These are phyloP conservation scores for Drosophila navojoa DNA, from an alignment of 1,140 invertebrate genomes.

Conservation along the genomic window DNA sequence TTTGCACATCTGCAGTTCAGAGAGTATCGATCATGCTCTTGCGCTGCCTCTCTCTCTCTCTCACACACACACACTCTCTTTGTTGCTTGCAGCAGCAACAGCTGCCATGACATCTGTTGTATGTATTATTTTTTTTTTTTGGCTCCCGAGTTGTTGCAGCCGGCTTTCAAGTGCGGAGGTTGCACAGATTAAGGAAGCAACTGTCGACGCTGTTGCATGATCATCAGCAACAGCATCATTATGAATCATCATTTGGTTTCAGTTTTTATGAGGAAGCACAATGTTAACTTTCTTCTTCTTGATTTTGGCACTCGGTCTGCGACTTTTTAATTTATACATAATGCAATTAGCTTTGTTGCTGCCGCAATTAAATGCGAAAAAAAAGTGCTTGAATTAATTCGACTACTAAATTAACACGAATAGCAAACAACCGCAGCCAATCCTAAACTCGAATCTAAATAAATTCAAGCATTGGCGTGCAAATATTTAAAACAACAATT, in stretches of 20 bases:
- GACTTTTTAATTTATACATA: conserved; percentile 45
- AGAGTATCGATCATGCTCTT: conserved; percentile 9
- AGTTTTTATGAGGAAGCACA: conserved; percentile 61
- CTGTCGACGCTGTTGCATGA: conserved; percentile 55
- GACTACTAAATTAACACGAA: conserved; percentile 57
- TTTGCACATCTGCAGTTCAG: conserved; percentile 38
- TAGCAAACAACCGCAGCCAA: conserved; percentile 22
- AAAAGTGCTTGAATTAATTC: conserved; percentile 54
- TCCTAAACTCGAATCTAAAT: conserved; percentile 31
- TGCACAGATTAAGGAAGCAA: conserved; percentile 74
- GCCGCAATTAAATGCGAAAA: conserved; percentile 55
- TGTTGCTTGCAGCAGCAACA: conserved; percentile 21
- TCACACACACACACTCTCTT: not conserved
- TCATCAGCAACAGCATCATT: conserved; percentile 25
- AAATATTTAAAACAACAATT: conserved; percentile 75
- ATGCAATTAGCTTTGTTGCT: conserved; percentile 33
- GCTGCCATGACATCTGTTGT: conserved; percentile 44
- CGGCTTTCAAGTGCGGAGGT: conserved; percentile 58
- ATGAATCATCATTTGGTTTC: conserved; percentile 12
- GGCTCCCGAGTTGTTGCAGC: conserved; percentile 30
- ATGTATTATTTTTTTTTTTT: conserved; percentile 4
- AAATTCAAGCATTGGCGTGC: conserved; percentile 32
- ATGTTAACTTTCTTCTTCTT: conserved; percentile 24
- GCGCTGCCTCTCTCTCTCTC: not conserved
- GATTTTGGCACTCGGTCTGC: conserved; percentile 36